Percentiles rank a stretch among this genome's conserved stretches.
phyloP scores from a whole-genome alignment of 2,888 invertebrate species.

The Flexamia atlantica region DNA sequence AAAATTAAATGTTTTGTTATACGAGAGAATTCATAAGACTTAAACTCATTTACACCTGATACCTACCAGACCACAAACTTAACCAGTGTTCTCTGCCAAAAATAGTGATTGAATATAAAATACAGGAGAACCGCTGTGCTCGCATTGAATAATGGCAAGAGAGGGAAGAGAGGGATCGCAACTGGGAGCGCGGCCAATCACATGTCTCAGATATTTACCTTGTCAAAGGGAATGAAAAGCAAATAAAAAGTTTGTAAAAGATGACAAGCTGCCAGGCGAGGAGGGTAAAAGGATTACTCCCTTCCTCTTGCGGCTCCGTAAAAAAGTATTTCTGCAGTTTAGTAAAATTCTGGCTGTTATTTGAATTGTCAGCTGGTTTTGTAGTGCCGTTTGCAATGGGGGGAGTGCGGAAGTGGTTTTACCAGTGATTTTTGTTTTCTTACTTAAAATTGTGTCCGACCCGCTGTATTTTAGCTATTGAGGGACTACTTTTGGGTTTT shows the following conservation, averaged over 20 bases:
- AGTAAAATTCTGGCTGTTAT: constrained; percentile 45
- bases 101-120: constrained; percentile 13
- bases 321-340: constrained; percentile 46
- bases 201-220: constrained; percentile 61
- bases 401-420: not conserved
- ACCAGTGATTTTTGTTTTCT: too few relatives aligned
- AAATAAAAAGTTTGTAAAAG: constrained; percentile 63
- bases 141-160: constrained; percentile 1
- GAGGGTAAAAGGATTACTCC: constrained; percentile 61
- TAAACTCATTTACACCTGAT: too few relatives aligned
- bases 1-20: too few relatives aligned
- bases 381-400: not conserved
- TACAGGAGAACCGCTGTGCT: not conserved
- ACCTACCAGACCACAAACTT: too few relatives aligned
- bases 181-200: constrained; percentile 50
- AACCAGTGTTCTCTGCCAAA: not conserved
- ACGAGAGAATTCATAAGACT: too few relatives aligned
- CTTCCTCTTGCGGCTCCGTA: constrained; percentile 36
- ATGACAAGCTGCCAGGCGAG: constrained; percentile 49
- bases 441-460: too few relatives aligned
- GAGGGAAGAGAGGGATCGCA: not conserved
- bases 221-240: constrained; percentile 63
- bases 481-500: too few relatives aligned
- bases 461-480: too few relatives aligned
- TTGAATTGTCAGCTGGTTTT: constrained; percentile 17